Conservation (phyloP, 2,888 invertebrate genomes). For the Stratiomys singularior region DNA sequence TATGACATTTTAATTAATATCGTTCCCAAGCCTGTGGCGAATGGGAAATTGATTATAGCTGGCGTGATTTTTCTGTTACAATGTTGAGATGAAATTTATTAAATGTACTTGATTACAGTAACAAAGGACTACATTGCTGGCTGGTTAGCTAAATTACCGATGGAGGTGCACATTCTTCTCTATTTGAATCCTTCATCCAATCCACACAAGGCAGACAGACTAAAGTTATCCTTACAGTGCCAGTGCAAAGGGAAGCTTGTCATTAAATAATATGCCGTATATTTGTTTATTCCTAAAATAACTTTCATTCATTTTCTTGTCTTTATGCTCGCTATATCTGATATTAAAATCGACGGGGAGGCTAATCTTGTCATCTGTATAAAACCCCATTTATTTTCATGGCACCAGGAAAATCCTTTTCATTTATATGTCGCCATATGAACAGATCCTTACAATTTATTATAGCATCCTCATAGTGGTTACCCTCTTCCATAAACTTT, state of each 20-base stretch:
- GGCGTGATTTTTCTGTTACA: slow-evolving; percentile 10
- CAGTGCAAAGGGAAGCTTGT: too few relatives aligned
- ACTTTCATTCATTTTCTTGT: background rate
- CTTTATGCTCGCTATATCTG: background rate
- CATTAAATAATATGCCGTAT: too few relatives aligned
- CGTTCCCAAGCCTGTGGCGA: slow-evolving; percentile 19
- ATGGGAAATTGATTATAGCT: slow-evolving; percentile 18
- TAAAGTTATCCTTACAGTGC: too few relatives aligned
- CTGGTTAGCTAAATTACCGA: too few relatives aligned
- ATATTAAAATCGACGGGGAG: background rate
- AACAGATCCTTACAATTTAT: slow-evolving; percentile 42
- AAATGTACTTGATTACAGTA: background rate
- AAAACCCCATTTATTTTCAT: slow-evolving; percentile 29
- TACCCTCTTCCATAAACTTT: slow-evolving; percentile 30
- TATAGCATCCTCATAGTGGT: slow-evolving; percentile 42
- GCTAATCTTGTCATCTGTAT: slow-evolving; percentile 30
- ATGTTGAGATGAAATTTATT: background rate
- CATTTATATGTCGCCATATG: slow-evolving; percentile 44
- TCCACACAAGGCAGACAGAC: too few relatives aligned
- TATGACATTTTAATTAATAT: slow-evolving; percentile 52
- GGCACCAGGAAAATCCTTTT: slow-evolving; percentile 30
- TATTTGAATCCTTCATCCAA: too few relatives aligned
- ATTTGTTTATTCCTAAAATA: background rate
- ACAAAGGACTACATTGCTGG: background rate
- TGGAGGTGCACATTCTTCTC: too few relatives aligned